These are phyloP conservation scores for Oryzias javanicus DNA, from an alignment of 2,113 vertebrate species.

Conservation along the genomic window DNA sequence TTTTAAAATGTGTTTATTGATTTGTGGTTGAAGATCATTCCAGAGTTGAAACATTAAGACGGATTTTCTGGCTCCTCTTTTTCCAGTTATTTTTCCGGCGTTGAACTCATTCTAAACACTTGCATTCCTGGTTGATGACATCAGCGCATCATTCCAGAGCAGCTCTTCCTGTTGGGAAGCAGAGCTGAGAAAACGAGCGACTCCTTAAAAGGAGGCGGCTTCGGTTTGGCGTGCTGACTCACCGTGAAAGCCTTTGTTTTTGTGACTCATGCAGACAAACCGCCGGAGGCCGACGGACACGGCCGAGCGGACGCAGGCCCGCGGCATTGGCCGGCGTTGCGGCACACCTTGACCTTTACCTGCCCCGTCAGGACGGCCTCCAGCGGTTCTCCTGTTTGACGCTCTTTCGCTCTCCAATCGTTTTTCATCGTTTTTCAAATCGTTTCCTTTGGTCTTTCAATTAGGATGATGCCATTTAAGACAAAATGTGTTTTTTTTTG, in stretches of 20 bases:
- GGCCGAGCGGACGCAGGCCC: neutral
- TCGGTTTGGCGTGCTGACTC: constrained; percentile 13
- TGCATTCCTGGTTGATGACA: neutral
- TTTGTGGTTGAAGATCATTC: too few relatives aligned
- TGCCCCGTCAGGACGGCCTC: neutral
- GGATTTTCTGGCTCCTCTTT: too few relatives aligned
- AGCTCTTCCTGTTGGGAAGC: constrained; percentile 52
- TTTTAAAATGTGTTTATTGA: too few relatives aligned
- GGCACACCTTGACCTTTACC: neutral
- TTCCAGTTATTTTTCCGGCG: neutral
- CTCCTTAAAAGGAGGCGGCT: constrained; percentile 23
- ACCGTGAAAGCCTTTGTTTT: constrained; percentile 12
- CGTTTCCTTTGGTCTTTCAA: too few relatives aligned
- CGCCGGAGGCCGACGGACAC: neutral
- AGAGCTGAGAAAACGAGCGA: constrained; percentile 41
- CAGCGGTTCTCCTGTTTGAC: too few relatives aligned
- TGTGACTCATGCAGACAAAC: constrained; percentile 27
- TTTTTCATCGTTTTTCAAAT: too few relatives aligned
- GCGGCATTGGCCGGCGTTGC: too few relatives aligned
- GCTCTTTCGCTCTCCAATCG: too few relatives aligned
- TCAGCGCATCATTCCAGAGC: constrained; percentile 30
- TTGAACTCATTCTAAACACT: neutral
- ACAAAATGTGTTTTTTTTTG: too few relatives aligned
- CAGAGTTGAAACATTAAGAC: too few relatives aligned
- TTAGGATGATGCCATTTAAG: too few relatives aligned